Percentiles rank a stretch among this genome's conserved stretches.
These are phyloP conservation scores for Drosophila meridiana DNA, from an alignment of 2,888 invertebrate genomes.

Conservation along the genomic window DNA sequence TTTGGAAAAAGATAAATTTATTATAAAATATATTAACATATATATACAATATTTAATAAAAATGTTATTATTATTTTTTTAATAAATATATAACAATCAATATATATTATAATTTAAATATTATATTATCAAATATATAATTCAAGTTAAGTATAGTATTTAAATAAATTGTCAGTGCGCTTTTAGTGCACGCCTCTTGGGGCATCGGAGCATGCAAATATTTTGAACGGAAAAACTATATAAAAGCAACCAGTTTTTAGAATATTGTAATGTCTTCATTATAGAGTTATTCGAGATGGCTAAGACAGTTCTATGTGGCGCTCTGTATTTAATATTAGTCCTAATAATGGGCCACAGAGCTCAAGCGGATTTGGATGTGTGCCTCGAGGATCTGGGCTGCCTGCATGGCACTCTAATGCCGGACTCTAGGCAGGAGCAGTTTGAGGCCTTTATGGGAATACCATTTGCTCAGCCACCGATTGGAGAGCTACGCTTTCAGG, in stretches of 20 bases:
- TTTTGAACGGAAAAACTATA: not conserved
- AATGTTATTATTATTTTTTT: no score
- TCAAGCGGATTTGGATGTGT: constrained; percentile 61
- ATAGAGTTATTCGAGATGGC: constrained; percentile 11
- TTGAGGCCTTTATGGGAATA: constrained; percentile 83
- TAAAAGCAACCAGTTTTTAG: constrained; percentile 16
- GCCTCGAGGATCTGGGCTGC: constrained; percentile 72
- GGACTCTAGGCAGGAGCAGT: constrained; percentile 69
- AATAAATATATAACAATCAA: not conserved
- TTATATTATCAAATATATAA: not conserved
- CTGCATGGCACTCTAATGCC: constrained; percentile 73
- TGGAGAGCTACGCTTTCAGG: constrained; percentile 74
- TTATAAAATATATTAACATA: no score
- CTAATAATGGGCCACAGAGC: constrained; percentile 4
- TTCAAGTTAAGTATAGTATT: not conserved
- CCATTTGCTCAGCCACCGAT: constrained; percentile 83
- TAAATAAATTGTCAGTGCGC: not conserved
- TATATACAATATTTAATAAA: no score
- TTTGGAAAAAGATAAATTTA: no score
- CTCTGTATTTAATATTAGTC: not conserved
- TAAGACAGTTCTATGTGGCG: not conserved
- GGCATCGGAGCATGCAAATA: constrained; percentile 25
- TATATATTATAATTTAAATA: not conserved
- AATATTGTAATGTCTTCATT: not conserved
- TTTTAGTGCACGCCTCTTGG: not conserved